Base-by-base conservation (phyloP, 2,113 vertebrate species). In the Scomber scombrus region DNA sequence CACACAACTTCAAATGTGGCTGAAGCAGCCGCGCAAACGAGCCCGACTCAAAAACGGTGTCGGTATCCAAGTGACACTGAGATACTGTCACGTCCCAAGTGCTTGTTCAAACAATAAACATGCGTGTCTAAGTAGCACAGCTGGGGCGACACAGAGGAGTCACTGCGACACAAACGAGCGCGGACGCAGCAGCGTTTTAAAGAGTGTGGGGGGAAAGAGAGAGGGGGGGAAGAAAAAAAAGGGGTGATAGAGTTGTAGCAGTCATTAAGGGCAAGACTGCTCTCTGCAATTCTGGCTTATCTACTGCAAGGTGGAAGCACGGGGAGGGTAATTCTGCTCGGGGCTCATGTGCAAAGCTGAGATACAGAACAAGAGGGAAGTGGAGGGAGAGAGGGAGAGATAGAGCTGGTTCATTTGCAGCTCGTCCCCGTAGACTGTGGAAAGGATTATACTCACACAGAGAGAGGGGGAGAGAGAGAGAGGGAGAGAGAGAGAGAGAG, bases 341-440 rank as follows among this genome's bases (percentile, higher is more conserved):
- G 78, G 89, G 91, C 91, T 91, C 89, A 90, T 93, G 92, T 92
- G 91, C 84, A 87, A 61, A 85, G 73, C 69, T 1, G 81, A 91
- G 93, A 94, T 93, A 92, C 81, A 83, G 87, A 81, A 80, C 71
- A 75, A 87, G 91, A 81, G 82, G 65, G 75, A 80, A 82, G 88
- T 81, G 87, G 71, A 84, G 87, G 61, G 62, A 81, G 76, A 73
- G 74, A 54, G 71, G 56, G 67, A 77, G 89, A 79, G 88, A 92
- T 70, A 79, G 88, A 89, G 75, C 82, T 68, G 87, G 84, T 90
- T 93, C 89, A 87, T 90, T 86, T 91, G 82, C 89, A 89, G 90
- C 92, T 91, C 71, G 75, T 93, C 91, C 86, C 92, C 31, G 60
- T 84, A 92, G 91, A 93, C 87, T 57, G 78, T 83, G 71, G 85